Evolutionary conservation across 2,888 invertebrate species (phyloP).

Genomic region (Sturmia bella): DNA sequence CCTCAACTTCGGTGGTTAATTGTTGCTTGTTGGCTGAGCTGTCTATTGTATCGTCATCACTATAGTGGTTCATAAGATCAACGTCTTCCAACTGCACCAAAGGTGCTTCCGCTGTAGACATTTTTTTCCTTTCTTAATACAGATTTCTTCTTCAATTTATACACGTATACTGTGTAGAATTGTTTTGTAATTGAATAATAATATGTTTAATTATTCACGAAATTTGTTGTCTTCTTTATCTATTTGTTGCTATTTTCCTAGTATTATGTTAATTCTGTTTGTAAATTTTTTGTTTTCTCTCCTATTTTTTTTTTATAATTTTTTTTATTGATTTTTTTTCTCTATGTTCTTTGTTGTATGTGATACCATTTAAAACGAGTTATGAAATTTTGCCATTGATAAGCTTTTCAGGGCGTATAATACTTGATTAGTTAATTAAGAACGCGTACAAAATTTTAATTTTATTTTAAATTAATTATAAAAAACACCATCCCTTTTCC

Average conservation of each 20-base stretch:
- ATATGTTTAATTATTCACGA: constrained; percentile 41
- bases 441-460: constrained; percentile 30
- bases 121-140: constrained; percentile 72
- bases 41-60: constrained; percentile 73
- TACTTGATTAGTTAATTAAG: constrained; percentile 19
- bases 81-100: constrained; percentile 85
- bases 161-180: constrained; percentile 8
- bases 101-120: constrained; percentile 85
- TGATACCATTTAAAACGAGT: constrained; percentile 16
- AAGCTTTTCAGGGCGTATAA: constrained; percentile 20
- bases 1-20: constrained; percentile 69
- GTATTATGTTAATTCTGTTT: constrained; percentile 40
- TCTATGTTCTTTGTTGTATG: constrained; percentile 43
- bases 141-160: not conserved
- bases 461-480: constrained; percentile 48
- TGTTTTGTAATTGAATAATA: constrained; percentile 46
- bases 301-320: constrained; percentile 11
- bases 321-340: constrained; percentile 63
- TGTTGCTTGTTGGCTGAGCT: constrained; percentile 74
- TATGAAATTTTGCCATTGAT: constrained; percentile 1
- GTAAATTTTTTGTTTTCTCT: constrained; percentile 19
- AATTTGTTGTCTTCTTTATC: constrained; percentile 33
- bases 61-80: constrained; percentile 78
- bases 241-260: constrained; percentile 27
- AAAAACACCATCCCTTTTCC: constrained; percentile 42